Evolutionary conservation across 2,113 vertebrate genomes (phyloP), one percentile per base, ranked within the genome.

Genomic region (Psettodes erumei): DNA sequence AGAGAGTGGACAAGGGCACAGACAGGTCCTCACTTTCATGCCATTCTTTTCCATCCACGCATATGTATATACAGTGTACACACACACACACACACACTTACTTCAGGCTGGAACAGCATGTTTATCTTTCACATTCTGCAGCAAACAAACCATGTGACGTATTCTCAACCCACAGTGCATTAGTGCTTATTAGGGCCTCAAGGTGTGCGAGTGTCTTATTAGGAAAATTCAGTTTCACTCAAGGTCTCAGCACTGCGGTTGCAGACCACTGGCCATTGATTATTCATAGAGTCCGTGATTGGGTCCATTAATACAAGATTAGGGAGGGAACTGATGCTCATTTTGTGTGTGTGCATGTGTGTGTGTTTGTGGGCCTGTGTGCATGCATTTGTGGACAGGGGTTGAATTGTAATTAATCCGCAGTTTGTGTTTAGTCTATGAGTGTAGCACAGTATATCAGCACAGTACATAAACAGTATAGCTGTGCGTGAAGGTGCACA

Each of bases 271-370:
- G 89, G 83, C 85, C 93, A 93, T 94, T 93, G 93, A 94, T 94
- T 94, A 94, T 94, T 94, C 93, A 94, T 93, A 93, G 90, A 91
- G 85, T 83, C 91, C 92, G 91, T 89, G 91, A 94, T 92, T 93
- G 90, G 91, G 89, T 91, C 91, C 92, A 93, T 94, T 93, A 93
- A 93, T 93, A 91, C 73, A 80, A 92, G 90, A 93, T 93, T 93
- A 94, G 87, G 85, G 90, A 89, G 92, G 89, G 92, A 90, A 91
- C 91, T 77, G 50, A 88, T 91, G 87, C 87, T 89, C 87, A 86
- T 89, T 91, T 83, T 79, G 74, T 77, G 68, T 77, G 55, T 74
- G 58, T 71, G 58, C 75, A 53, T 33, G 47, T 79, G 74, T 66
- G 76, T 48, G 66, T 48, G 42, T 62, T 75, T 50, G 45, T 73